Percentiles rank a stretch among this genome's conserved stretches.
These are phyloP conservation scores for Anadara kagoshimensis DNA, from an alignment of 1,140 invertebrate genomes.

Conservation along the genomic window DNA sequence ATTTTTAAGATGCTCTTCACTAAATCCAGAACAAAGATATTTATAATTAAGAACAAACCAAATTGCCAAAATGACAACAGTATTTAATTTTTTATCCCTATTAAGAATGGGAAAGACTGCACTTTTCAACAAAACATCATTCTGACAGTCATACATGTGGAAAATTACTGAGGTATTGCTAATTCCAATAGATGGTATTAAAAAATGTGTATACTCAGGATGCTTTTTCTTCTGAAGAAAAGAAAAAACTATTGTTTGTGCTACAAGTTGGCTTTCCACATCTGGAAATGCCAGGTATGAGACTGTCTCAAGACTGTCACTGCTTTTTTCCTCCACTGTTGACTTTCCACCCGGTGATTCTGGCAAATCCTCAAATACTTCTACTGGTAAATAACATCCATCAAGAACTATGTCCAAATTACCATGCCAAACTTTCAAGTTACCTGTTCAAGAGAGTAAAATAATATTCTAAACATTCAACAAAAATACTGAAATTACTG, in stretches of 20 bases:
- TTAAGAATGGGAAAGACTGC: background rate
- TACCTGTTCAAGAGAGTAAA: no score
- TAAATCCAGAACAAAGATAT: background rate
- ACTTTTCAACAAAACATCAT: background rate
- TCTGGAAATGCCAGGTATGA: no score
- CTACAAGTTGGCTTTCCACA: background rate
- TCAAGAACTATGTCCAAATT: background rate
- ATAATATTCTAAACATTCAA: no score
- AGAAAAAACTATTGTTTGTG: constrained; percentile 15
- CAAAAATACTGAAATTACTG: no score
- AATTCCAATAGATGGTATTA: constrained; percentile 6
- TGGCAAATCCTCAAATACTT: no score
- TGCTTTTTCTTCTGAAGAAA: constrained; percentile 10
- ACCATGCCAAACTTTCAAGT: background rate
- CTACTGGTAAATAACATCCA: background rate
- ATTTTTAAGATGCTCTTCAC: no score
- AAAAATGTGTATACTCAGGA: constrained; percentile 5
- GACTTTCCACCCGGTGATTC: background rate
- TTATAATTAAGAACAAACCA: constrained; percentile 6
- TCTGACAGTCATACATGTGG: constrained; percentile 8
- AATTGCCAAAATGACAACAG: background rate
- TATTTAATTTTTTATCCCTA: background rate
- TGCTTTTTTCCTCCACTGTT: background rate
- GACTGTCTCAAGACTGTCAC: background rate
- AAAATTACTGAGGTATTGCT: constrained; percentile 1